These are phyloP conservation scores for Cephus cinctus DNA, from an alignment of 1,140 invertebrate genomes.

Conservation along the genomic window DNA sequence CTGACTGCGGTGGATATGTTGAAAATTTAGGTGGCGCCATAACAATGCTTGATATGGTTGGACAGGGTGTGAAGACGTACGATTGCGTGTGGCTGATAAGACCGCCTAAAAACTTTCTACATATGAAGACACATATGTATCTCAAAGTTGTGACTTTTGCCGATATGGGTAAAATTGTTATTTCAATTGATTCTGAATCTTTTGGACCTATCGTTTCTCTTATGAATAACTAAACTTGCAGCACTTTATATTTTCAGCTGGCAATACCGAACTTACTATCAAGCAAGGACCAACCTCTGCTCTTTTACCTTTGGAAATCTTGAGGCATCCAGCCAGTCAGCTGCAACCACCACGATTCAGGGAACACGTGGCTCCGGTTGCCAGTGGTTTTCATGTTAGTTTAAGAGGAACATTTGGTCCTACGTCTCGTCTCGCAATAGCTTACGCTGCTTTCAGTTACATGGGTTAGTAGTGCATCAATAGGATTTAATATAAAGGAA, in stretches of 20 bases:
- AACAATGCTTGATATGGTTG: slow-evolving; percentile 77
- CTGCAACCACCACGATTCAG: slow-evolving; percentile 53
- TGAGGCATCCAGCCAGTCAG: slow-evolving; percentile 57
- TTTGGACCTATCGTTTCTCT: no score
- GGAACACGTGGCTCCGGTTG: slow-evolving; percentile 64
- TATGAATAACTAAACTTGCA: neutral
- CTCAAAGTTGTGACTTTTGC: slow-evolving; percentile 66
- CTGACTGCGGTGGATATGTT: slow-evolving; percentile 73
- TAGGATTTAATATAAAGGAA: neutral
- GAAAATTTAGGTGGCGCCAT: slow-evolving; percentile 73
- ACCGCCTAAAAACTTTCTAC: slow-evolving; percentile 63
- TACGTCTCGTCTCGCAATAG: slow-evolving; percentile 66
- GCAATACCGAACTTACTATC: slow-evolving; percentile 62
- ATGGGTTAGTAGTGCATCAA: slow-evolving; percentile 61
- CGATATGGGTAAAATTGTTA: slow-evolving; percentile 63
- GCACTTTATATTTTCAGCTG: slow-evolving; percentile 37
- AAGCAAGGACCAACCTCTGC: slow-evolving; percentile 69
- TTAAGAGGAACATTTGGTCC: slow-evolving; percentile 65
- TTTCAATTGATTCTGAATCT: no score
- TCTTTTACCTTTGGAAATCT: slow-evolving; percentile 60
- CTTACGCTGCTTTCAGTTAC: slow-evolving; percentile 74
- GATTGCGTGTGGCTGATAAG: slow-evolving; percentile 76
- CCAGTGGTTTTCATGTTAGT: slow-evolving; percentile 69
- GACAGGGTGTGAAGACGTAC: slow-evolving; percentile 61
- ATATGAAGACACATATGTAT: slow-evolving; percentile 71